Conservation (phyloP, 1,140 invertebrate species). For the Scaptomyza pallida region DNA sequence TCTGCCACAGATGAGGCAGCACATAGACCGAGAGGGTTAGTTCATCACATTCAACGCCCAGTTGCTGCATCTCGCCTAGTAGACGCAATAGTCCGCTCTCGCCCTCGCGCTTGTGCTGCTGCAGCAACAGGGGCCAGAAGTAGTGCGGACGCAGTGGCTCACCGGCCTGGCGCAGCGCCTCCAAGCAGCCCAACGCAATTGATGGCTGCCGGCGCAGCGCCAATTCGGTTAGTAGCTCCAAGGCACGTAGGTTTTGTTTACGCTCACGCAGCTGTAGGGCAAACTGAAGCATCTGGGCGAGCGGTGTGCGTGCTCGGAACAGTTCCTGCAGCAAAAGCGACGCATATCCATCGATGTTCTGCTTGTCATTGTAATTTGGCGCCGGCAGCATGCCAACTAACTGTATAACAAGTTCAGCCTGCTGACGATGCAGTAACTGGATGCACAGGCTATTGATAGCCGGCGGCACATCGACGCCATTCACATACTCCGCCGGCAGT, state of each 20-base stretch:
- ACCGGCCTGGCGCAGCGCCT: conserved; percentile 44
- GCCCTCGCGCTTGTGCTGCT: conserved; percentile 54
- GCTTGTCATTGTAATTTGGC: conserved; percentile 65
- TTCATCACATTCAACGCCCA: conserved; percentile 82
- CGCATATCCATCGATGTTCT: conserved; percentile 72
- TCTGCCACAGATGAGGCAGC: conserved; percentile 79
- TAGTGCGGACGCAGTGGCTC: conserved; percentile 76
- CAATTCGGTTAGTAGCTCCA: conserved; percentile 68
- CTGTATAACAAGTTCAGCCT: conserved; percentile 30
- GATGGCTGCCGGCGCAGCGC: conserved; percentile 64
- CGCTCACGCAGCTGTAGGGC: conserved; percentile 48
- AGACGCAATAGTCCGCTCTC: conserved; percentile 67
- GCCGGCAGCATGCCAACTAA: conserved; percentile 61
- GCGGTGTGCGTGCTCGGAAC: conserved; percentile 42
- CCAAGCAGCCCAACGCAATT: conserved; percentile 48
- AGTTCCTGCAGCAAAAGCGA: conserved; percentile 62
- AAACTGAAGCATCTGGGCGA: conserved; percentile 60
- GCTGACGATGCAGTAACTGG: conserved; percentile 54
- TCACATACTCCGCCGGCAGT: conserved; percentile 57
- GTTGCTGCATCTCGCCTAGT: conserved; percentile 81
- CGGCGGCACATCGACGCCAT: conserved; percentile 54
- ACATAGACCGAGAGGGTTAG: conserved; percentile 84
- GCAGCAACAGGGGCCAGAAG: conserved; percentile 77
- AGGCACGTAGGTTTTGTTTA: conserved; percentile 63
- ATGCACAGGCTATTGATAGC: conserved; percentile 61